Evolutionary conservation across 1,140 invertebrate species (phyloP).

Genomic region (Drosophila setifemur): DNA sequence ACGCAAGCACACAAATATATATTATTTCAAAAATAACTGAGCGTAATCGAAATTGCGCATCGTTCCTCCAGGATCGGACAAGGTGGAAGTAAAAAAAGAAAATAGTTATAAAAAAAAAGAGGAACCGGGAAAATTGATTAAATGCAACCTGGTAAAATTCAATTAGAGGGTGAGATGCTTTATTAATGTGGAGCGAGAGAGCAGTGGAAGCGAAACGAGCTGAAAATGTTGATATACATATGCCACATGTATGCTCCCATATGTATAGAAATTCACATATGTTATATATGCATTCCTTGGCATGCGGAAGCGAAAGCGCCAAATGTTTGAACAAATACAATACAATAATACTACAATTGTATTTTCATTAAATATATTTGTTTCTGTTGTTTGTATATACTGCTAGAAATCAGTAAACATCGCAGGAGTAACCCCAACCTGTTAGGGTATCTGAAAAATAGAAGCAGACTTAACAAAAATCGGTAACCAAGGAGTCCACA

Average conservation of each 20-base stretch:
- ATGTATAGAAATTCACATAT: constrained; percentile 11
- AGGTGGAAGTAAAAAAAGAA: too few relatives aligned
- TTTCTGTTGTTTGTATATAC: too few relatives aligned
- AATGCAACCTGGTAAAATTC: constrained; percentile 60
- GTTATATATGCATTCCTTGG: constrained; percentile 30
- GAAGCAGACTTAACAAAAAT: constrained; percentile 3
- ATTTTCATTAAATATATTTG: not conserved
- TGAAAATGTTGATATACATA: constrained; percentile 55
- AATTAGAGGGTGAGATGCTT: constrained; percentile 82
- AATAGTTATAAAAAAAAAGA: not conserved
- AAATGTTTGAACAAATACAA: constrained; percentile 48
- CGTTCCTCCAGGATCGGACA: constrained; percentile 35
- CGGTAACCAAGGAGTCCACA: constrained; percentile 32
- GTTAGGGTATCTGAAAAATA: not conserved
- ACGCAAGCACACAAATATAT: not conserved
- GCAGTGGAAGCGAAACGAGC: constrained; percentile 12
- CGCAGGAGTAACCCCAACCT: not conserved
- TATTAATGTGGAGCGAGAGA: constrained; percentile 77
- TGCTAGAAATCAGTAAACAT: too few relatives aligned
- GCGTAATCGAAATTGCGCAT: constrained; percentile 81
- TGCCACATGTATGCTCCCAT: constrained; percentile 8
- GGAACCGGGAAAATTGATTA: constrained; percentile 68
- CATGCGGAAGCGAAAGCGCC: constrained; percentile 74
- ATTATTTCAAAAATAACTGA: constrained; percentile 28
- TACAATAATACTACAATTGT: not conserved